Percentiles rank a stretch among this genome's conserved stretches.
These are phyloP conservation scores for Anagrus nilaparvatae DNA, from an alignment of 1,140 invertebrate genomes.

Conservation along the genomic window DNA sequence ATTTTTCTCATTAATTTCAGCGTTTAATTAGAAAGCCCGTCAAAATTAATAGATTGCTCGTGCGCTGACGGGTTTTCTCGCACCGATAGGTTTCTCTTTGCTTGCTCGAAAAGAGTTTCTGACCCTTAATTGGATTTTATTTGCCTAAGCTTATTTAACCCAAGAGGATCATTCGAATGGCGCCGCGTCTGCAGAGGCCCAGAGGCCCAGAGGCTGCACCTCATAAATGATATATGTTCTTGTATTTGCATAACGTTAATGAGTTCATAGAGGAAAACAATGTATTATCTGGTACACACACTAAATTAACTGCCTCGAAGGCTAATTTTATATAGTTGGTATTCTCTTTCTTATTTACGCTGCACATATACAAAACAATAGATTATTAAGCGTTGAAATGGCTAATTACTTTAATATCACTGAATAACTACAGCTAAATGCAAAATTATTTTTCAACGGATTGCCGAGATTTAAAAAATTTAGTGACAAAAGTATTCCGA, in stretches of 20 bases:
- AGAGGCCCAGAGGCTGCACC: not conserved
- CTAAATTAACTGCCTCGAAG: no score
- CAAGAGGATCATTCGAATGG: not conserved
- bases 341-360: no score
- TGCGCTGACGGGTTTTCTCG: slow-evolving; percentile 13
- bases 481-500: no score
- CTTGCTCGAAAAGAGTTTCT: slow-evolving; percentile 14
- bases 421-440: no score
- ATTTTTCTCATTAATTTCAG: slow-evolving; percentile 19
- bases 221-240: no score
- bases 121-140: slow-evolving; percentile 27
- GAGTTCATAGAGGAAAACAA: not conserved
- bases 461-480: no score
- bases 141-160: slow-evolving; percentile 20
- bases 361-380: no score
- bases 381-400: no score
- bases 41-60: slow-evolving; percentile 18
- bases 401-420: no score
- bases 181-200: slow-evolving; percentile 1
- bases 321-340: no score
- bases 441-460: no score
- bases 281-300: no score
- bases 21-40: slow-evolving; percentile 22
- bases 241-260: slow-evolving; percentile 15
- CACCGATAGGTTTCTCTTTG: slow-evolving; percentile 15